Evolutionary conservation across 2,113 vertebrate genomes (phyloP).

Genomic region (Neofelis nebulosa): DNA sequence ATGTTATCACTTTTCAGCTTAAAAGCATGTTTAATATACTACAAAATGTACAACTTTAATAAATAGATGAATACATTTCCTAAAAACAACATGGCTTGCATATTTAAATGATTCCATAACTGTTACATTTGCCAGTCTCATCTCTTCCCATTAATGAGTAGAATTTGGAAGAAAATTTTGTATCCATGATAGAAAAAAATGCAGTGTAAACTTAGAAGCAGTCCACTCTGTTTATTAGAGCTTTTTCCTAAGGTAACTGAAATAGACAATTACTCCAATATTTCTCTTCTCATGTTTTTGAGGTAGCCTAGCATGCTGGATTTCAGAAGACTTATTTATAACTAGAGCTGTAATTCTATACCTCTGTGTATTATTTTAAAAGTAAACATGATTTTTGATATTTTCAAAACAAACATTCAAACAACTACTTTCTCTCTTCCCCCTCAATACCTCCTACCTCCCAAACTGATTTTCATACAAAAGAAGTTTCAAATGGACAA

Average conservation of each 20-base stretch:
- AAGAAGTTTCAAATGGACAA: background rate
- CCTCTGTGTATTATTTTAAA: background rate
- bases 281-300: background rate
- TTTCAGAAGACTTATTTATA: background rate
- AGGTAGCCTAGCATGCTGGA: background rate
- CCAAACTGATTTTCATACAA: background rate
- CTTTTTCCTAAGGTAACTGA: background rate
- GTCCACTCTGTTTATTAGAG: background rate
- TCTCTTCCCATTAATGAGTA: background rate
- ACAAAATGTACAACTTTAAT: background rate
- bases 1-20: background rate
- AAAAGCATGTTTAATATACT: background rate
- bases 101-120: background rate
- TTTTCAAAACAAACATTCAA: conserved; percentile 1
- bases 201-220: background rate
- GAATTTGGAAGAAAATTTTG: background rate
- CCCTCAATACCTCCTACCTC: background rate
- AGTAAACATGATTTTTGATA: background rate
- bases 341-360: background rate
- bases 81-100: background rate
- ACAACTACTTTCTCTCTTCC: background rate
- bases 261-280: background rate
- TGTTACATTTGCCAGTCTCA: background rate
- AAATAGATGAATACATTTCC: background rate
- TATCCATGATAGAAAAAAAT: background rate